Conservation (phyloP, 2,888 invertebrate species). For the Eilema griseolum region DNA sequence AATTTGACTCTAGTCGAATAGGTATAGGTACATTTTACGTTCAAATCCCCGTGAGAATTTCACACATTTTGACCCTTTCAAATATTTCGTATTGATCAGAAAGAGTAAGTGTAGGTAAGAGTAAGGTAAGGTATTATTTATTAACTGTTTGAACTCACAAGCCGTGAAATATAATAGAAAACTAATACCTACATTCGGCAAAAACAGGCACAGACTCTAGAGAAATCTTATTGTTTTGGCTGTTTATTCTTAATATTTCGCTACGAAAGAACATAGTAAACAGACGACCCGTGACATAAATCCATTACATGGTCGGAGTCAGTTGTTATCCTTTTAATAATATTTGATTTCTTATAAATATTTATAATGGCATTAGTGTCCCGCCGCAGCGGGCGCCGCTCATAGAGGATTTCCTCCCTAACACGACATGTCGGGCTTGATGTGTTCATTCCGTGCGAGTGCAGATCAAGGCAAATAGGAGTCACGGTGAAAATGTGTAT, state of each 20-base stretch:
- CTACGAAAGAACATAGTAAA: neutral
- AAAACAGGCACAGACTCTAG: constrained; percentile 6
- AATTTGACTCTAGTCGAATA: too few relatives aligned
- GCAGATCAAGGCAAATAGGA: constrained; percentile 3
- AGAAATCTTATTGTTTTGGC: neutral
- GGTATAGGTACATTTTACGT: too few relatives aligned
- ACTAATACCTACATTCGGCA: neutral
- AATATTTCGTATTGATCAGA: too few relatives aligned
- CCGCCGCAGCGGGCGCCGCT: neutral
- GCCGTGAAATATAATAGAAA: constrained; percentile 4
- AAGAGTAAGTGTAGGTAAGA: neutral
- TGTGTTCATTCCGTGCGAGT: constrained; percentile 14
- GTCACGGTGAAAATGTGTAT: neutral
- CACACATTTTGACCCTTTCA: too few relatives aligned
- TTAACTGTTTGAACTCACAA: neutral
- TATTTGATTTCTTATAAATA: constrained; percentile 6
- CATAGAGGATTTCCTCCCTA: neutral
- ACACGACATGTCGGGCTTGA: neutral
- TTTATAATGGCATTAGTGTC: constrained; percentile 12
- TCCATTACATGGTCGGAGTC: constrained; percentile 4
- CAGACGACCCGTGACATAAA: neutral
- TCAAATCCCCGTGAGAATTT: too few relatives aligned
- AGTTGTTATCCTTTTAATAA: neutral
- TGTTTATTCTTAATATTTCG: neutral
- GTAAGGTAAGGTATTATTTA: too few relatives aligned